Evolutionary conservation across 2,888 invertebrate genomes (phyloP), one percentile per base, ranked within the genome.

Genomic region (Ormia ochracea): DNA sequence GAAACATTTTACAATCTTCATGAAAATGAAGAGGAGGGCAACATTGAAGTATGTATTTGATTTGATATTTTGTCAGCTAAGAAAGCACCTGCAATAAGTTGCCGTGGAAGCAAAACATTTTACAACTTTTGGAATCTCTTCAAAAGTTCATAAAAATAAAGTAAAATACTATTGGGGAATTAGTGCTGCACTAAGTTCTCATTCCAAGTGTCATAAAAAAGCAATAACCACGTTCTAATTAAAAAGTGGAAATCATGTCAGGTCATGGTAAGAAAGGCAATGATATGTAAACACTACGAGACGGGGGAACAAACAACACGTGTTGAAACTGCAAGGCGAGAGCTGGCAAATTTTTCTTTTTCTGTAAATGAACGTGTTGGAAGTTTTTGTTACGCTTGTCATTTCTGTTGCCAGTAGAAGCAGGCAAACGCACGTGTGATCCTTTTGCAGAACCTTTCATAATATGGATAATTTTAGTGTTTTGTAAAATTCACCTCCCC

Each of bases 241-340:
- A 77, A 76, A 66, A 58, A 70, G 48, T 59, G 45, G 50, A 59
- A 73, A 73, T 69, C 50, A 43, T 76, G 63, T 66, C 73, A 70
- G 48, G 43, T 54, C 76, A 52, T 74, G 36, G 45, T 43, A 50
- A 72, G 9, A 58, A 48, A 43, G 43, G 41, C 31, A 63, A 36
- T 10, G 10, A 63, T 38, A 26, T 63, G 61, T 36, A 33, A 52
- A 58, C 50, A 77, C 17, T 41, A 33, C 23, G 14, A 4, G 10
- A n/a, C 9, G 23, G 14, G 73, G 17, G 19, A 58, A 50, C 41
- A 74, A 66, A 75, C 66, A 81, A 69, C 77, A 81, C 81, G 78
- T 81, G 78, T 63, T 75, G 31, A 45, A 73, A 68, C 65, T 74
- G 74, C 69, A 74, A 69, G 59, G 45, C 28, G 50, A 50, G 21